Base-by-base conservation (phyloP, 2,797 vertebrate species). In the Acanthurus lineatus region DNA sequence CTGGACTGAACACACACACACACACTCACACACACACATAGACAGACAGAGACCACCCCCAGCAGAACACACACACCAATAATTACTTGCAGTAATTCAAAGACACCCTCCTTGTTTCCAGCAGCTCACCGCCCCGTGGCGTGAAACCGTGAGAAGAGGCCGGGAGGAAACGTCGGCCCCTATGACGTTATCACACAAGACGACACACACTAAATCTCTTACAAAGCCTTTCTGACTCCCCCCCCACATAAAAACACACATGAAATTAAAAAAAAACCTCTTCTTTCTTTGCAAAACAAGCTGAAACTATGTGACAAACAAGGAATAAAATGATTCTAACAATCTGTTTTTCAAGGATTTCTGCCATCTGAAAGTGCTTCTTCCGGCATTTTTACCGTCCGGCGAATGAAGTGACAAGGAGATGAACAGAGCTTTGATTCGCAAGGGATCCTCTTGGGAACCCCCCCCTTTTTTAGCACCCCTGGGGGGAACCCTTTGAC, bases 81-180 rank as follows among this genome's bases (percentile, higher is more conserved):
- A 89, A 91, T 86, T 87, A 86, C 73, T 82, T 19, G 66, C 76
- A 82, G 90, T 89, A 80, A 89, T 84, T 90, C 83, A 88, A 77
- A 89, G 83, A 74, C 75, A 77, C 48, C 38, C 77, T 88, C 52
- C 81, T 82, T 48, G 64, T 75, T 85, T 85, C 76, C 77, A 82
- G 73, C 80, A 72, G 40, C 71, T 69, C 75, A n/a, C 73, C 72
- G 45, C 84, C 77, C 77, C 25, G 66, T 53, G 5, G 82, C 28
- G 25, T 65, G 61, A 79, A 71, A 83, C 71, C 65, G 59, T 79
- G 86, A 83, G 82, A 82, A 69, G 61, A 66, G 17, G 47, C 63
- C 6, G 54, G 9, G 63, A 86, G 82, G 67, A 90, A 81, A 70
- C 3, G 45, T 40, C 3, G 4, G 9, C 73, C 38, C 61, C 68